phyloP scores from a whole-genome alignment of 2,113 vertebrate species.

The Pimephales promelas region DNA sequence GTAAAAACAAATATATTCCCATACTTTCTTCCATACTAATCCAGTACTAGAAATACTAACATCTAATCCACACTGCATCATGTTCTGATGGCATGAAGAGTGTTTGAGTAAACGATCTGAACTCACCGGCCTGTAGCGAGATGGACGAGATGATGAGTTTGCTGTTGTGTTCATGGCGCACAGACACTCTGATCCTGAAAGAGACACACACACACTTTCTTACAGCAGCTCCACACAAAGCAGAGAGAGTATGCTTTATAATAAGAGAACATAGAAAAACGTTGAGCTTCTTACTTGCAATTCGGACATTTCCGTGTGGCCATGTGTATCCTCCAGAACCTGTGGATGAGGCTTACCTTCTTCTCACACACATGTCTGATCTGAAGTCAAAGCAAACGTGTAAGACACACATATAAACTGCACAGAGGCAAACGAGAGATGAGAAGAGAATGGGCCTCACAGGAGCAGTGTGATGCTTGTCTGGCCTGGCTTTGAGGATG shows the following conservation, averaged over 20 bases:
- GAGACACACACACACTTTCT: not conserved
- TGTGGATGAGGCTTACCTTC: conserved; percentile 78
- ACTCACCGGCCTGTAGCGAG: not conserved
- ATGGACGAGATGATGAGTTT: conserved; percentile 81
- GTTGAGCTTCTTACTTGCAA: conserved; percentile 83
- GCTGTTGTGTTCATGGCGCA: conserved; percentile 92
- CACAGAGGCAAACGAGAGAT: not conserved
- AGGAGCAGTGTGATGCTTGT: conserved; percentile 51
- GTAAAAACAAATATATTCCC: too few species aligned
- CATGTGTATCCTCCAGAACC: conserved; percentile 89
- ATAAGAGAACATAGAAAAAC: too few species aligned
- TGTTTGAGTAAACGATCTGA: too few species aligned
- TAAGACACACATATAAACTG: not conserved
- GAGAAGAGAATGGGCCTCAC: conserved; percentile 60
- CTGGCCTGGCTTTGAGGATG: conserved; percentile 64
- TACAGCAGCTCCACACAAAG: not conserved
- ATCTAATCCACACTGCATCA: not conserved
- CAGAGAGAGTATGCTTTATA: not conserved
- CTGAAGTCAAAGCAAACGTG: conserved; percentile 64
- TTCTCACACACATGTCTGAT: conserved; percentile 91
- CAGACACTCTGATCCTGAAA: conserved; percentile 75
- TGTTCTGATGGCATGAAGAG: not conserved
- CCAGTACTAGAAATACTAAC: too few species aligned
- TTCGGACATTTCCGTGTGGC: conserved; percentile 81
- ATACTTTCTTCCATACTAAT: too few species aligned